Evolutionary conservation across 1,140 invertebrate genomes (phyloP).

Genomic region (Sycophaga agraensis): DNA sequence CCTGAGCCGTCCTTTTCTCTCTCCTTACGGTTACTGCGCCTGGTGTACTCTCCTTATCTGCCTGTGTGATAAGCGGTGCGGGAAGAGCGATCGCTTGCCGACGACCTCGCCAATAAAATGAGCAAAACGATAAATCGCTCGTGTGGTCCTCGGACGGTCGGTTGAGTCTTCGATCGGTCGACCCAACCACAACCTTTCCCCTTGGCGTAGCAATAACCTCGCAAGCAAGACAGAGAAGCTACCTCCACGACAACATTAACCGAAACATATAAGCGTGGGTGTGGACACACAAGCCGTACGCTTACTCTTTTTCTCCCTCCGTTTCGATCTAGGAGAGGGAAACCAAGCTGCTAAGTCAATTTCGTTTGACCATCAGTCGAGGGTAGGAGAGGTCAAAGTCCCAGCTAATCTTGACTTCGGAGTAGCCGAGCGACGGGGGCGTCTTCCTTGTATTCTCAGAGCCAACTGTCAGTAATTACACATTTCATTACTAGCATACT

Average conservation of each 20-base stretch:
- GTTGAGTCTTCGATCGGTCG: slow-evolving; percentile 3
- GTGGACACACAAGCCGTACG: too few relatives aligned
- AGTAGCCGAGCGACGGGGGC: too few relatives aligned
- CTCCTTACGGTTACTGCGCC: too few relatives aligned
- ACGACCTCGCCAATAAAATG: slow-evolving; percentile 11
- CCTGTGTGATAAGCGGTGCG: slow-evolving; percentile 10
- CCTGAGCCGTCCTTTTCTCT: too few relatives aligned
- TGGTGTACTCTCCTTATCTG: too few relatives aligned
- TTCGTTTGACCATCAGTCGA: too few relatives aligned
- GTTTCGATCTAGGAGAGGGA: not conserved
- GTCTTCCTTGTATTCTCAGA: not conserved
- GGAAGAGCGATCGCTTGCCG: slow-evolving; percentile 6
- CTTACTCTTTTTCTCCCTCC: too few relatives aligned
- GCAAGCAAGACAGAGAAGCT: not conserved
- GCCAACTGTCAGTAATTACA: not conserved
- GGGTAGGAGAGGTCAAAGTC: too few relatives aligned
- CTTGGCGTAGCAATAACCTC: not conserved
- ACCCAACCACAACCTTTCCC: not conserved
- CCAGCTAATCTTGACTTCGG: too few relatives aligned
- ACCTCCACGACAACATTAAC: not conserved
- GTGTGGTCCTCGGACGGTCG: slow-evolving; percentile 6
- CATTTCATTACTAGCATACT: not conserved
- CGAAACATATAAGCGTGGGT: not conserved
- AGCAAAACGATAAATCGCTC: slow-evolving; percentile 21
- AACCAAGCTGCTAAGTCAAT: too few relatives aligned